Evolutionary conservation across 2,888 invertebrate genomes (phyloP), one percentile per base, ranked within the genome.

Genomic region (Rhingia rostrata): DNA sequence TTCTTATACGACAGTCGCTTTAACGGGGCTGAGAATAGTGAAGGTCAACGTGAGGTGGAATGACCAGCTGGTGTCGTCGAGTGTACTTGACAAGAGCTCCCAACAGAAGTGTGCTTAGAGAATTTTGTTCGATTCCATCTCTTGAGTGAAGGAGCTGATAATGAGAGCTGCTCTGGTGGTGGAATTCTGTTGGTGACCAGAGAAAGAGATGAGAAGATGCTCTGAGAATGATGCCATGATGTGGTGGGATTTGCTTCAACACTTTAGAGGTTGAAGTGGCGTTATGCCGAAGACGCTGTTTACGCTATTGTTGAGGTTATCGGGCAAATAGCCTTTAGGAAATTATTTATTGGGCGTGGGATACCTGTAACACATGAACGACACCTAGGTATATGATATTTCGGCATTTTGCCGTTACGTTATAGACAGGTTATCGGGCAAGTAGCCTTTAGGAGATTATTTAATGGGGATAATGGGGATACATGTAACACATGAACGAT

Each of bases 11-110:
- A 58, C 12, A 45, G 30, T 37, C 22, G 9, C 35, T 35, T 14
- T 9, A 10, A 10, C 70, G 43, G 39, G 33, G 41, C 60, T 41
- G 22, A n/a, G 33, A 51, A 30, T 49, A 73, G 39, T 32, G 61
- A 61, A 37, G 72, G 37, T 47, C 47, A 47, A 56, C 14, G 54
- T 12, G 54, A 43, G 45, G 6, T 39, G 6, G 39, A 53, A 12
- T n/a, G 35, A 14, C 35, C 45, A 54, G 37, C 49, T 61, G 51
- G 12, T 63, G 54, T 45, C 22, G 22, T 22, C 22, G 22, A 73
- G 63, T 41, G 73, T 54, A 14, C 73, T 63, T 73, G 73, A 47
- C 30, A 37, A 69, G 56, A 47, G 39, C 30, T 33, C 60, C 43
- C 9, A 2, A 2, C 49, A 49, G 54, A 64, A 64, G 73, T 73